A percentile compares a stretch with the other conserved stretches of the same genome.
Evolutionary conservation across 1,140 invertebrate genomes (phyloP).

Genomic region (Drosophila virilis): DNA sequence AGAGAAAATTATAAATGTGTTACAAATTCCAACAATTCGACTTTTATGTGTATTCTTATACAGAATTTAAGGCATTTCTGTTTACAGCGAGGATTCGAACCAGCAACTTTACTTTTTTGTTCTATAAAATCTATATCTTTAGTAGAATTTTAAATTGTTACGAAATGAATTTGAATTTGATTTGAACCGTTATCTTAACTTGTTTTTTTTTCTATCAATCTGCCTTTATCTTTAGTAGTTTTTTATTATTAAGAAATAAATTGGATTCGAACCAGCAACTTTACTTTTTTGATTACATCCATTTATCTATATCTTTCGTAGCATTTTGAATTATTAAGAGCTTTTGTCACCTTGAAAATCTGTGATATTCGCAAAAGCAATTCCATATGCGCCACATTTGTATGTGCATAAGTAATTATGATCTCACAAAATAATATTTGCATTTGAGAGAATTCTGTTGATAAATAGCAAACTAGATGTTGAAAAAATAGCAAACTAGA

Average conservation of each 20-base stretch:
- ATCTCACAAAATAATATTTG: no score
- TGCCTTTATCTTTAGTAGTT: neutral
- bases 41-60: neutral
- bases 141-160: no score
- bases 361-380: neutral
- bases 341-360: neutral
- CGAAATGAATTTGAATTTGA: no score
- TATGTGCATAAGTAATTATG: no score
- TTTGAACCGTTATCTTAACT: no score
- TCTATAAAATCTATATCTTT: no score
- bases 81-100: neutral
- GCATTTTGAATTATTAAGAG: neutral
- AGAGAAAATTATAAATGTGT: slow-evolving; percentile 44
- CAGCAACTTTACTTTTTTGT: no score
- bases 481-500: neutral
- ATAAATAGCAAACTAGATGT: no score
- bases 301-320: neutral
- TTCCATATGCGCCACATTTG: no score
- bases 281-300: no score
- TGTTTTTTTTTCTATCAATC: no score
- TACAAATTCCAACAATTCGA: slow-evolving; percentile 23
- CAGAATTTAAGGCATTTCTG: no score
- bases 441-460: neutral
- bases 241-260: neutral
- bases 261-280: neutral